Conservation (phyloP, 2,888 invertebrate species). For the Clostera curtula region DNA sequence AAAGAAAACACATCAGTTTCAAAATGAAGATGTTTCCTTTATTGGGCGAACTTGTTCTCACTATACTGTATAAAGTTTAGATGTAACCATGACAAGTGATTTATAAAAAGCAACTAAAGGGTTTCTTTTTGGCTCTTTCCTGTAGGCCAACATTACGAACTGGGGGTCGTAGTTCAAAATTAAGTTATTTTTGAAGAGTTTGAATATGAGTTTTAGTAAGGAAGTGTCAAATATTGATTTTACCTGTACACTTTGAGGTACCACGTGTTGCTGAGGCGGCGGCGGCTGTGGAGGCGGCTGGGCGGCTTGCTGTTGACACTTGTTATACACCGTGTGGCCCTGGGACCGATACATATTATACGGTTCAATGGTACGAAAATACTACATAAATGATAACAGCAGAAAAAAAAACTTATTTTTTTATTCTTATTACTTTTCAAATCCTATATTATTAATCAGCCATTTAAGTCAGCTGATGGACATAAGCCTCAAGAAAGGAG, state of each 20-base stretch:
- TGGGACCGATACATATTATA: conserved; percentile 16
- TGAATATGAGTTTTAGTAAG: not conserved
- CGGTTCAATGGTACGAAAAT: conserved; percentile 11
- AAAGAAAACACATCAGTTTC: no score
- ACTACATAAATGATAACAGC: no score
- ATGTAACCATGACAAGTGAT: no score
- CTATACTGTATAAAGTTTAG: no score
- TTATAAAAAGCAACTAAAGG: no score
- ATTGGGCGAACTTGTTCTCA: no score
- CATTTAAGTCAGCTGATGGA: not conserved
- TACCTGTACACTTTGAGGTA: conserved; percentile 62
- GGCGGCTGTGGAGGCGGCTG: conserved; percentile 52
- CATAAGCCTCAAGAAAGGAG: no score
- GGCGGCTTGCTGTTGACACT: conserved; percentile 45
- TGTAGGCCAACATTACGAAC: no score
- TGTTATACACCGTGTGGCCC: conserved; percentile 67
- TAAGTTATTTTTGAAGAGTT: no score
- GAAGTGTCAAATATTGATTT: not conserved
- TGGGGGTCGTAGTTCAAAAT: no score
- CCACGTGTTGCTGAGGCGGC: conserved; percentile 43
- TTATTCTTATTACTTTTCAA: not conserved
- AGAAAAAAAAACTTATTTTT: not conserved
- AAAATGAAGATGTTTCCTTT: no score
- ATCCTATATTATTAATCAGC: not conserved
- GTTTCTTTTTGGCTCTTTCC: no score